phyloP scores from a whole-genome alignment of 2,797 vertebrate genomes.

The Ataeniobius toweri region DNA sequence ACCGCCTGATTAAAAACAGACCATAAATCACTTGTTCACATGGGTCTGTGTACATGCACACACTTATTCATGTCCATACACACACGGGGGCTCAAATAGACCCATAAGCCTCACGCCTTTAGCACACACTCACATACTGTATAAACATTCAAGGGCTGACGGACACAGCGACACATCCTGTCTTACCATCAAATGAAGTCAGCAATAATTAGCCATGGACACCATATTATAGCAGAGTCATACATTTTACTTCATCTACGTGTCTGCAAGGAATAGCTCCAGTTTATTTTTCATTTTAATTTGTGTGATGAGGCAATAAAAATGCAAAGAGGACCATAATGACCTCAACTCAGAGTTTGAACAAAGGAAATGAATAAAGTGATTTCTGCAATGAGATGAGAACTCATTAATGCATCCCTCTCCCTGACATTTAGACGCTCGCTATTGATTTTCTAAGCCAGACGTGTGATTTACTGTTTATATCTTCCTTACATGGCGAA shows the following conservation, averaged over 20 bases:
- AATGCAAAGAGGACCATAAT: constrained; percentile 38
- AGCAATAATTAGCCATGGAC: constrained; percentile 37
- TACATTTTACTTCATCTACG: constrained; percentile 22
- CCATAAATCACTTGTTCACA: constrained; percentile 72
- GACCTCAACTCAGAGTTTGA: constrained; percentile 35
- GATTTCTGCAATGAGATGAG: constrained; percentile 30
- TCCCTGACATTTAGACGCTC: constrained; percentile 1
- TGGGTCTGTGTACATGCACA: constrained; percentile 31
- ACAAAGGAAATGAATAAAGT: constrained; percentile 22
- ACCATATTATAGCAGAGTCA: constrained; percentile 15
- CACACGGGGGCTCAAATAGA: constrained; percentile 33
- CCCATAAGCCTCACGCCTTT: constrained; percentile 46
- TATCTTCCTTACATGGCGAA: constrained; percentile 25
- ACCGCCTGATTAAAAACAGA: constrained; percentile 74
- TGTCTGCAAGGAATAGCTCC: background rate
- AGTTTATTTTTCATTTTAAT: constrained; percentile 32
- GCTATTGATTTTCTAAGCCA: constrained; percentile 24
- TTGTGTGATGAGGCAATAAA: constrained; percentile 44
- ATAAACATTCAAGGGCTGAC: constrained; percentile 34
- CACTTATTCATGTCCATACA: background rate
- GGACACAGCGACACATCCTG: constrained; percentile 18
- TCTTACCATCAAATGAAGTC: constrained; percentile 14
- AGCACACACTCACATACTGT: constrained; percentile 45
- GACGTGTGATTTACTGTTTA: constrained; percentile 27
- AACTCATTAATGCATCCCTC: constrained; percentile 42